phyloP scores from a whole-genome alignment of 2,888 invertebrate species.

The Sarcophaga carnaria region DNA sequence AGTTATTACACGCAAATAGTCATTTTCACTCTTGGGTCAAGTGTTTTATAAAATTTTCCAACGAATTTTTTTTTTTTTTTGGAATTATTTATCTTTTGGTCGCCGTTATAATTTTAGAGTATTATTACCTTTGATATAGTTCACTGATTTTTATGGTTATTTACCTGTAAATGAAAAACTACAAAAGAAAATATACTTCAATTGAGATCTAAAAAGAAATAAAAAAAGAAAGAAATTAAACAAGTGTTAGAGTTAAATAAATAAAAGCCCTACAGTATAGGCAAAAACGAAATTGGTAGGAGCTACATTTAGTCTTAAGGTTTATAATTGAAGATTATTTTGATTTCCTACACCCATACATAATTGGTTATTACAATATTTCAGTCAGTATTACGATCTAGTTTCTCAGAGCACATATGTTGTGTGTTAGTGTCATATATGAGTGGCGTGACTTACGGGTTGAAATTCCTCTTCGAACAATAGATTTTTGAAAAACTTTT shows the following conservation, averaged over 20 bases:
- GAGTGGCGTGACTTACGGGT: too few species aligned
- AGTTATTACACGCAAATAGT: conserved; percentile 54
- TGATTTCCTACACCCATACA: too few species aligned
- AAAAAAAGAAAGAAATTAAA: neutral
- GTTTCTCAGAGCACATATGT: too few species aligned
- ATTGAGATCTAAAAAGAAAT: neutral
- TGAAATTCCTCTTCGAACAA: too few species aligned
- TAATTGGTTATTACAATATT: too few species aligned
- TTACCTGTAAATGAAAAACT: conserved; percentile 37
- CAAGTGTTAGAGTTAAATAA: conserved; percentile 2
- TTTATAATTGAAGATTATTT: too few species aligned
- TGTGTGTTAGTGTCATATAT: too few species aligned
- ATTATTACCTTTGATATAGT: conserved; percentile 59
- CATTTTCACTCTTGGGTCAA: conserved; percentile 54
- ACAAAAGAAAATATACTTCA: neutral
- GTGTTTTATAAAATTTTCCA: conserved; percentile 60
- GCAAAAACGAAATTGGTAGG: neutral
- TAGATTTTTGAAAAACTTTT: too few species aligned
- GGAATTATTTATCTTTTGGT: conserved; percentile 17
- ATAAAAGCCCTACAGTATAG: neutral
- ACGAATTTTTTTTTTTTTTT: too few species aligned
- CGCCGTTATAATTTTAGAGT: conserved; percentile 32
- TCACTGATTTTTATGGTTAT: conserved; percentile 68
- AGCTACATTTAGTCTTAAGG: neutral
- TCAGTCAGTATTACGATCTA: too few species aligned